These are phyloP conservation scores for Mylabris phalerata DNA, from an alignment of 1,140 invertebrate species.

Conservation along the genomic window DNA sequence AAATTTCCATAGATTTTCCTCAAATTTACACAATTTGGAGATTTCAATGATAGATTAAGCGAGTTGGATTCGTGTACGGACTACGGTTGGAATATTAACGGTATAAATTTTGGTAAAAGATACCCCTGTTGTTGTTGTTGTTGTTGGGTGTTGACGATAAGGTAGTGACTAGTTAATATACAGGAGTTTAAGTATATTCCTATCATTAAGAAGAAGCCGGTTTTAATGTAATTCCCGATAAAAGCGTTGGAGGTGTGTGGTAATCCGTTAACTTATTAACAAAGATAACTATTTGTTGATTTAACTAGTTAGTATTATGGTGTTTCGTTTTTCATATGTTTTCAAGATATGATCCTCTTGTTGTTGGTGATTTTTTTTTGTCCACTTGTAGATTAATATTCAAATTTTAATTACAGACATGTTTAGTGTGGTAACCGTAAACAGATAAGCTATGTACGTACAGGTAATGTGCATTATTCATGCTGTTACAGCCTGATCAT, in stretches of 20 bases:
- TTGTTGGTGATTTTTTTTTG: no score
- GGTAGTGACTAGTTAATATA: conserved; percentile 11
- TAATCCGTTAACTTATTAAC: conserved; percentile 23
- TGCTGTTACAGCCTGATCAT: conserved; percentile 12
- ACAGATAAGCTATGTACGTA: conserved; percentile 12
- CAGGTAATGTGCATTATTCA: conserved; percentile 13
- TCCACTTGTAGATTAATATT: not conserved
- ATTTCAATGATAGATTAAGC: no score
- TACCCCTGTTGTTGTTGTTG: conserved; percentile 2
- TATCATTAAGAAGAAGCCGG: conserved; percentile 27
- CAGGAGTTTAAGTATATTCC: conserved; percentile 21
- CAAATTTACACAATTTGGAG: no score
- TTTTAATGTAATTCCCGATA: conserved; percentile 17
- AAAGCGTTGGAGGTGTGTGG: conserved; percentile 15
- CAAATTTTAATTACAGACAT: conserved; percentile 14
- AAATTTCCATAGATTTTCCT: no score
- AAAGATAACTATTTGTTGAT: conserved; percentile 18
- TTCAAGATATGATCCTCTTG: no score
- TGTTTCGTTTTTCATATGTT: no score
- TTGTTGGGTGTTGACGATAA: conserved; percentile 16
- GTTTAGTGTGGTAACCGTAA: conserved; percentile 5
- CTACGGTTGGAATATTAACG: conserved; percentile 5
- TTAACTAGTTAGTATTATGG: not conserved
- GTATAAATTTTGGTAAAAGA: conserved; percentile 6
- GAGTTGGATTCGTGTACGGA: no score